Conservation (phyloP, 2,888 invertebrate species). For the Caradrina clavipalpis region DNA sequence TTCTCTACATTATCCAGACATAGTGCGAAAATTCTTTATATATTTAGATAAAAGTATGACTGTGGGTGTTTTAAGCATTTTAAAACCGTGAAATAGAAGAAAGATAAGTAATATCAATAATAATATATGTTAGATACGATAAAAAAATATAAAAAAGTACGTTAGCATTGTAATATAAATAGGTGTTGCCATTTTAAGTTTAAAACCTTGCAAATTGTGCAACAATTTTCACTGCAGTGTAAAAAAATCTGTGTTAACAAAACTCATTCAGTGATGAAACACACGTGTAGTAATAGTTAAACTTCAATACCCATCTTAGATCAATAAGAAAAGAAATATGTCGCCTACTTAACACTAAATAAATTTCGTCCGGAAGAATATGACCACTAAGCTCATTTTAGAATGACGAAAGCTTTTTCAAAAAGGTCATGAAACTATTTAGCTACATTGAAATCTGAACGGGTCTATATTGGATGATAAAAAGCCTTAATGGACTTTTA, state of each 20-base stretch:
- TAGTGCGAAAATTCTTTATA: neutral
- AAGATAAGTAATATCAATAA: slow-evolving; percentile 4
- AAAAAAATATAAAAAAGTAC: neutral
- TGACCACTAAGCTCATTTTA: neutral
- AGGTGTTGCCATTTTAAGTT: slow-evolving; percentile 8
- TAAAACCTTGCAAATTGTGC: slow-evolving; percentile 28
- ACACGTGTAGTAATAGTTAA: slow-evolving; percentile 19
- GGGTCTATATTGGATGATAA: too few relatives aligned
- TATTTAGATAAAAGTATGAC: slow-evolving; percentile 18
- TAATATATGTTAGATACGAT: slow-evolving; percentile 9
- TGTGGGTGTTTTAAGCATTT: slow-evolving; percentile 52
- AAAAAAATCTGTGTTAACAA: slow-evolving; percentile 35
- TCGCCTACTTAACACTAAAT: slow-evolving; percentile 10
- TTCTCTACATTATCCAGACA: slow-evolving; percentile 3
- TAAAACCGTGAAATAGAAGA: slow-evolving; percentile 32
- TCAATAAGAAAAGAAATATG: neutral
- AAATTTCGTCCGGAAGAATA: neutral
- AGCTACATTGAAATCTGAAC: too few relatives aligned
- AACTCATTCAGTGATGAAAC: slow-evolving; percentile 13
- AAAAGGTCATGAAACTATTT: too few relatives aligned
- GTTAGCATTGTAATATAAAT: slow-evolving; percentile 12
- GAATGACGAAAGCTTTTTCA: neutral
- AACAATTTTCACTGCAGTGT: slow-evolving; percentile 18
- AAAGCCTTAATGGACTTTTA: too few relatives aligned
- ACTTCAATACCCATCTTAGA: neutral